Conservation (phyloP, 2,113 vertebrate genomes). For the Macrotus californicus region DNA sequence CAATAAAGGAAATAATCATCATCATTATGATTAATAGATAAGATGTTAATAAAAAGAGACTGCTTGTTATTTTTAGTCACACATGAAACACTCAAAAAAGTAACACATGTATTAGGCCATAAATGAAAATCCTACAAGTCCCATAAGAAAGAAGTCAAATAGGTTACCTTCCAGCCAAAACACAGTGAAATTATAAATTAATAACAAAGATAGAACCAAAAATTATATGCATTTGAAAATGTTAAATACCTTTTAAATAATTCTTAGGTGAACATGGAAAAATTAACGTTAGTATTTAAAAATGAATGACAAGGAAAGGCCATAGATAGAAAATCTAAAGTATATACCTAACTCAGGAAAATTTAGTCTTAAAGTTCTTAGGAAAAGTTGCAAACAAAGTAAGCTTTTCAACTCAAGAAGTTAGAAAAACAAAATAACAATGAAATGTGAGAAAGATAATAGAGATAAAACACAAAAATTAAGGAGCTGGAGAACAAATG, state of each 20-base stretch:
- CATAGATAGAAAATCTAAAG: neutral
- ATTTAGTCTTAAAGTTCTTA: neutral
- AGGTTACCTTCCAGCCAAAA: neutral
- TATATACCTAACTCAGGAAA: neutral
- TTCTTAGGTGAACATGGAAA: neutral
- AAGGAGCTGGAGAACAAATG: neutral
- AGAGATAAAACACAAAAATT: neutral
- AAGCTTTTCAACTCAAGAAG: neutral
- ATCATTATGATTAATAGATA: neutral
- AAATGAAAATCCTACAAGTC: neutral
- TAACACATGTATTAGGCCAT: neutral
- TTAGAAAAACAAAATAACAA: neutral
- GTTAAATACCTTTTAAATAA: neutral
- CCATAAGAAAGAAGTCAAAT: neutral
- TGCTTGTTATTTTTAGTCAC: neutral
- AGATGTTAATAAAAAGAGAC: neutral
- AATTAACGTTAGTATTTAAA: constrained; percentile 8
- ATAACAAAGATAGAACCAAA: neutral
- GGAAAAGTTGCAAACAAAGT: neutral
- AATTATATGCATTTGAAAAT: neutral
- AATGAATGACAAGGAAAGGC: neutral
- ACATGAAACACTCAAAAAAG: neutral
- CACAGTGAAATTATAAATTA: neutral
- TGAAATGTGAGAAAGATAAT: neutral
- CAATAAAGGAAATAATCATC: neutral